phyloP scores from a whole-genome alignment of 2,113 vertebrate species.

The Hoplias malabaricus region DNA sequence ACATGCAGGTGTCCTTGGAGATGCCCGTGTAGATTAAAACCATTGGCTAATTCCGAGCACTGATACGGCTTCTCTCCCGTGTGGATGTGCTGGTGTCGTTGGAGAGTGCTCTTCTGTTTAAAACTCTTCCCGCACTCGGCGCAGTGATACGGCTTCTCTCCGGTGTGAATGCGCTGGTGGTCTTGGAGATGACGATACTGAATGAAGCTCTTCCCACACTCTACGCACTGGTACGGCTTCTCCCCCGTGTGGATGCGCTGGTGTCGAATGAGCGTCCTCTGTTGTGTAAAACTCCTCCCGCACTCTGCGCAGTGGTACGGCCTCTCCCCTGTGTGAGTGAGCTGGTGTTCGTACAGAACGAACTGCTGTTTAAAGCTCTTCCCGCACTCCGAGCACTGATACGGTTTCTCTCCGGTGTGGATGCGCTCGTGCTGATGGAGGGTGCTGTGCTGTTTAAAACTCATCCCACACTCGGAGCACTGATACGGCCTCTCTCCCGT shows the following conservation, averaged over 20 bases:
- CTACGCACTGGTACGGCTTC: background rate
- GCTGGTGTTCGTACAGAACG: background rate
- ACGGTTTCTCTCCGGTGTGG: background rate
- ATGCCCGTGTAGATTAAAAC: background rate
- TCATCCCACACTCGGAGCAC: background rate
- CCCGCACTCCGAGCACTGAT: background rate
- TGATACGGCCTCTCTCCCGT: background rate
- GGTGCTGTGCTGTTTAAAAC: background rate
- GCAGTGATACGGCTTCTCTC: background rate
- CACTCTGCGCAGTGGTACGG: background rate
- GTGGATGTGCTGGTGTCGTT: background rate
- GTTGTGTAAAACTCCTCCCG: background rate
- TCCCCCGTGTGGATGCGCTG: background rate
- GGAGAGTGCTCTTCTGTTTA: background rate
- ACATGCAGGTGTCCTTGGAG: background rate
- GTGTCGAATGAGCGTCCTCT: background rate
- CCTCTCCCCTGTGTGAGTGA: background rate
- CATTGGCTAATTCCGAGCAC: background rate
- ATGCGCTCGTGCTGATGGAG: background rate
- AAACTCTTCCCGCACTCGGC: background rate
- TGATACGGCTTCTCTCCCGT: background rate
- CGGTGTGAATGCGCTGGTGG: background rate
- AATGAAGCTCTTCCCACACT: background rate
- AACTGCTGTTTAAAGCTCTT: background rate
- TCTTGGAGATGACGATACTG: background rate